Evolutionary conservation across 2,797 vertebrate species (phyloP).

Genomic region (Pteropus rufus): DNA sequence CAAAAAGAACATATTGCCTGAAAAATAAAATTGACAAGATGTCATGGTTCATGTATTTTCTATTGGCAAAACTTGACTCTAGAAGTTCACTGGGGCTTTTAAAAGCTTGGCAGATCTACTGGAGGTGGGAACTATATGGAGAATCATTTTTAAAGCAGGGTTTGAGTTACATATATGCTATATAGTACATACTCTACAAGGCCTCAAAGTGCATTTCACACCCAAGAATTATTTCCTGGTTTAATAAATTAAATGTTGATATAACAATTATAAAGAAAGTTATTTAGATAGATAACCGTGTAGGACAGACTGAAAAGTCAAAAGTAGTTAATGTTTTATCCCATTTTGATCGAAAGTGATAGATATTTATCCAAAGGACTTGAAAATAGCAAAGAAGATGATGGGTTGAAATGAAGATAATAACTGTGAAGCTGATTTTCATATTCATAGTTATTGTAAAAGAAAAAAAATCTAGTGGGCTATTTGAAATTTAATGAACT

Average conservation of each 20-base stretch:
- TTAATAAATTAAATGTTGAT: not conserved
- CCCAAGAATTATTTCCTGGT: not conserved
- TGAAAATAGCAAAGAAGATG: not conserved
- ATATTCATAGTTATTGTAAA: not conserved
- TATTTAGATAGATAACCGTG: not conserved
- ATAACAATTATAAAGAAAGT: not conserved
- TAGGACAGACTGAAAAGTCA: not conserved
- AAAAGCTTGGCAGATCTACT: not conserved
- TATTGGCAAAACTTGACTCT: not conserved
- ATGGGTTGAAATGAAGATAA: not conserved
- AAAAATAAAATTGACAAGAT: conserved; percentile 36
- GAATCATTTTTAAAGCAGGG: not conserved
- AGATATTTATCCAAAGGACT: not conserved
- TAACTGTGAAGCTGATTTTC: conserved; percentile 10
- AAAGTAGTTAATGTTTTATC: not conserved
- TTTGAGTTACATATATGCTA: not conserved
- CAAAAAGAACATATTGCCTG: not conserved
- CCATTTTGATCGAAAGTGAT: not conserved
- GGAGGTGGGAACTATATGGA: not conserved
- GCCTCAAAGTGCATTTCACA: not conserved
- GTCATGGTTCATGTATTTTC: not conserved
- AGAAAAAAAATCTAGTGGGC: not conserved
- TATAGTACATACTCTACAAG: too few relatives aligned
- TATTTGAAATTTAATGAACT: conserved; percentile 37
- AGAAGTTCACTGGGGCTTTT: not conserved